These are phyloP conservation scores for Drosophila bipectinata DNA, from an alignment of 1,140 invertebrate genomes.

Conservation along the genomic window DNA sequence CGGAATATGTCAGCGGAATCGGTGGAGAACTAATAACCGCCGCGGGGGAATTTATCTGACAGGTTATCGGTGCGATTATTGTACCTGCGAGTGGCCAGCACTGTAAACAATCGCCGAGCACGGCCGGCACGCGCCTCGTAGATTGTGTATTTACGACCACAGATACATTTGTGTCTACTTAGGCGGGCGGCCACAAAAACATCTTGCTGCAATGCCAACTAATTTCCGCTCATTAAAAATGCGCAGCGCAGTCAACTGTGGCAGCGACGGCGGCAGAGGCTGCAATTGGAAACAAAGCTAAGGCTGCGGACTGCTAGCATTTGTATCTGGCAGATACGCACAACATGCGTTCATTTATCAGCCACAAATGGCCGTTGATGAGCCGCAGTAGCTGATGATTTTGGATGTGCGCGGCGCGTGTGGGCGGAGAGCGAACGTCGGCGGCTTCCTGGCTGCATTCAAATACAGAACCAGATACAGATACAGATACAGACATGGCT, in stretches of 20 bases:
- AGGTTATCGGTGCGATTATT: slow-evolving; percentile 59
- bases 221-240: slow-evolving; percentile 81
- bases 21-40: slow-evolving; percentile 44
- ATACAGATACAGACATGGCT: slow-evolving; percentile 27
- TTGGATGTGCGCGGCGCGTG: slow-evolving; percentile 54
- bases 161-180: slow-evolving; percentile 40
- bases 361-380: slow-evolving; percentile 40
- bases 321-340: slow-evolving; percentile 74
- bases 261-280: slow-evolving; percentile 6
- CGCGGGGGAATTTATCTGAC: slow-evolving; percentile 67
- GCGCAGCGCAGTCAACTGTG: slow-evolving; percentile 31
- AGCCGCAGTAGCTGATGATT: slow-evolving; percentile 58
- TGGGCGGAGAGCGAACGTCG: slow-evolving; percentile 55
- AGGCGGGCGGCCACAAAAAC: slow-evolving; percentile 33
- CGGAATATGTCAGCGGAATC: neutral
- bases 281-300: slow-evolving; percentile 19
- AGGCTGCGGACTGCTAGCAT: slow-evolving; percentile 41
- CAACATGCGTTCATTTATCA: slow-evolving; percentile 77
- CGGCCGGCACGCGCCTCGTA: slow-evolving; percentile 48
- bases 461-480: slow-evolving; percentile 13
- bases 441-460: slow-evolving; percentile 46
- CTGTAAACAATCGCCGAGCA: slow-evolving; percentile 22
- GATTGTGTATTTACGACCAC: slow-evolving; percentile 61
- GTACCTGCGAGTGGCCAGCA: slow-evolving; percentile 27
- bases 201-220: slow-evolving; percentile 68